phyloP scores from a whole-genome alignment of 2,797 vertebrate genomes.

The Allobates femoralis region DNA sequence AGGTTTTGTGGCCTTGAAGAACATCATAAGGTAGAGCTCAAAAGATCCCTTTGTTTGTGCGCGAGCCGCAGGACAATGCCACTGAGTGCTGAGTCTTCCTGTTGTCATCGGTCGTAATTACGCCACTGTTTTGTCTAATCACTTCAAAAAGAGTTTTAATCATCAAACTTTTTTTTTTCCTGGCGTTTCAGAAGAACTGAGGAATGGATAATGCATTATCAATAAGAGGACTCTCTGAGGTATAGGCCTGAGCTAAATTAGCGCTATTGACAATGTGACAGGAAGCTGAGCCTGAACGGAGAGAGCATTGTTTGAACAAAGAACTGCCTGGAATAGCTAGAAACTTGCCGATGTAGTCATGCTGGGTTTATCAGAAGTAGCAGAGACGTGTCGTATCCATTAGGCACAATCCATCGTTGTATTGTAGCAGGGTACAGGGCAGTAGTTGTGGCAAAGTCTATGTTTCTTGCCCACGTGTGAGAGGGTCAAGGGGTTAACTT shows the following conservation, averaged over 20 bases:
- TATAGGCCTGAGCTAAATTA: slow-evolving; percentile 30
- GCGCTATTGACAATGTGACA: slow-evolving; percentile 37
- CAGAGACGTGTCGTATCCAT: not conserved
- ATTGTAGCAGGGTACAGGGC: not conserved
- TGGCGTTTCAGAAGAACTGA: slow-evolving; percentile 3
- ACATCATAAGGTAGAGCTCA: slow-evolving; percentile 19
- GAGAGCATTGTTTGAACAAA: slow-evolving; percentile 8
- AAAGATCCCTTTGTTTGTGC: not conserved
- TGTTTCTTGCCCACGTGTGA: too few relatives aligned
- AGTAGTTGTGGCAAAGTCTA: too few relatives aligned
- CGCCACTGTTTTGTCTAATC: slow-evolving; percentile 6
- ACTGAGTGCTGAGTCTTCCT: slow-evolving; percentile 9
- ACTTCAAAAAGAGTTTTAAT: slow-evolving; percentile 57
- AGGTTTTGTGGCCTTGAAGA: slow-evolving; percentile 17
- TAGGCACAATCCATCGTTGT: not conserved
- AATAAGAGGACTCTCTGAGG: slow-evolving; percentile 30
- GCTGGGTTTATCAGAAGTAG: not conserved
- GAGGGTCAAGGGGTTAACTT: too few relatives aligned
- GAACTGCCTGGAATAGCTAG: not conserved
- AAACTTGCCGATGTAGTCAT: not conserved
- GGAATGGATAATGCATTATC: slow-evolving; percentile 43
- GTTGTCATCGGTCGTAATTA: slow-evolving; percentile 40
- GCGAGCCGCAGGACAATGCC: not conserved
- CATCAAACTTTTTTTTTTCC: slow-evolving; percentile 31
- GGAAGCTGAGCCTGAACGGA: slow-evolving; percentile 26